Conservation (phyloP, 2,113 vertebrate genomes). For the Pterophyllum scalare region DNA sequence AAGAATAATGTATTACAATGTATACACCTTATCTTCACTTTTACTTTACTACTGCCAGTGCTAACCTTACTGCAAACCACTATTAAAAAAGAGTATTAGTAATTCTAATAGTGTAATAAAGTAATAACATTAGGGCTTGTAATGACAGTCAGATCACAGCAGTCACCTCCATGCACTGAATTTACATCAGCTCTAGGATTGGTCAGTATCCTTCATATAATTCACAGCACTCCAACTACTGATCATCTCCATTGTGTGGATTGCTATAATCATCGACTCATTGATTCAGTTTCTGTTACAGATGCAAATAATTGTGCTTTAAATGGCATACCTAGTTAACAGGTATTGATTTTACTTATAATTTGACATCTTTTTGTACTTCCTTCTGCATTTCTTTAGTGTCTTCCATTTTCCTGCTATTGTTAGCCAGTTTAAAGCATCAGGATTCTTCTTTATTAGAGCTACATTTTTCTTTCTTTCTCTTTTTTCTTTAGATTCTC, state of each 20-base stretch:
- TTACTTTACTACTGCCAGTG: background rate
- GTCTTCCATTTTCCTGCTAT: background rate
- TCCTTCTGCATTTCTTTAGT: background rate
- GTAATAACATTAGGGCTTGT: background rate
- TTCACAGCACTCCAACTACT: constrained; percentile 36
- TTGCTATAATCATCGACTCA: constrained; percentile 19
- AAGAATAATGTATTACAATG: background rate
- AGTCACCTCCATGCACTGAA: background rate
- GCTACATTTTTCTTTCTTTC: background rate
- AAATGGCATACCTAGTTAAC: constrained; percentile 25
- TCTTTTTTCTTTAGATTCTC: background rate
- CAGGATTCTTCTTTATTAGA: background rate
- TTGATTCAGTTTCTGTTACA: constrained; percentile 38
- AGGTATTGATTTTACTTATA: background rate
- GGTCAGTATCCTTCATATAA: constrained; percentile 33
- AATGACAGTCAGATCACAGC: background rate
- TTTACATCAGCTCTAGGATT: background rate
- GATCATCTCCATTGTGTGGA: constrained; percentile 35
- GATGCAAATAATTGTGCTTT: constrained; percentile 27
- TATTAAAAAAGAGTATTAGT: background rate
- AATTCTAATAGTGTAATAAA: background rate
- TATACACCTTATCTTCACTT: background rate
- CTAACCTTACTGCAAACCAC: background rate
- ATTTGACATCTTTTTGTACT: background rate
- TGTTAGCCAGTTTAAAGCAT: background rate